Evolutionary conservation across 2,888 invertebrate genomes (phyloP).

Genomic region (Yponomeuta cagnagella): DNA sequence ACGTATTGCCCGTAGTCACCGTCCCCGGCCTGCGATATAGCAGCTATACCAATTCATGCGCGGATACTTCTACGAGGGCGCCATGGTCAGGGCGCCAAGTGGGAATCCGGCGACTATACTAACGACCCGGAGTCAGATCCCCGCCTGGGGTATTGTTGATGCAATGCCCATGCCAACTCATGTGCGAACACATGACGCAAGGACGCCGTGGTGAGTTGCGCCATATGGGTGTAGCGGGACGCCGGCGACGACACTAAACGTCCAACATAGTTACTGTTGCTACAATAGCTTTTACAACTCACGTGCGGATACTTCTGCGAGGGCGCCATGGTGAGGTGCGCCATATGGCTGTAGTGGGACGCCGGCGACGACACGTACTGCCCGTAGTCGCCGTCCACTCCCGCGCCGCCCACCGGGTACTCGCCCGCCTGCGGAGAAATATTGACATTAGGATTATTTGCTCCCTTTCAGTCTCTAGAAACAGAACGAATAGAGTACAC

Average conservation of each 20-base stretch:
- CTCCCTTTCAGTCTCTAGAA: no score
- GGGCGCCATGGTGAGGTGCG: constrained; percentile 71
- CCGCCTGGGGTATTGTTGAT: no score
- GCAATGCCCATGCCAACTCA: constrained; percentile 32
- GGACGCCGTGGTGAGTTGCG: constrained; percentile 71
- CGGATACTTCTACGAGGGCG: no score
- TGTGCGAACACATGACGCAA: constrained; percentile 73
- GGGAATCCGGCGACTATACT: no score
- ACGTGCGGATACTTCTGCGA: constrained; percentile 73
- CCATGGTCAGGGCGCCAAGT: no score
- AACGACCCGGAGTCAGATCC: no score
- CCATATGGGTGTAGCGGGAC: constrained; percentile 71
- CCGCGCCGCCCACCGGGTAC: constrained; percentile 58
- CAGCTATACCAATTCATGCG: no score
- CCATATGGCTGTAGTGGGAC: constrained; percentile 71
- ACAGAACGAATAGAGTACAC: no score
- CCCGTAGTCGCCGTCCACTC: constrained; percentile 66
- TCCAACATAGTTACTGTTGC: constrained; percentile 21
- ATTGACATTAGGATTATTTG: no score
- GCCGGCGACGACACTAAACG: constrained; percentile 71
- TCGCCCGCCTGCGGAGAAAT: constrained; percentile 51
- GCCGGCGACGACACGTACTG: constrained; percentile 71
- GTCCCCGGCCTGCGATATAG: no score
- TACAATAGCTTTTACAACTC: constrained; percentile 28
- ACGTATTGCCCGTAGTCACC: no score